Evolutionary conservation across 2,113 vertebrate genomes (phyloP), one percentile per base, ranked within the genome.

Genomic region (Rattus rattus): DNA sequence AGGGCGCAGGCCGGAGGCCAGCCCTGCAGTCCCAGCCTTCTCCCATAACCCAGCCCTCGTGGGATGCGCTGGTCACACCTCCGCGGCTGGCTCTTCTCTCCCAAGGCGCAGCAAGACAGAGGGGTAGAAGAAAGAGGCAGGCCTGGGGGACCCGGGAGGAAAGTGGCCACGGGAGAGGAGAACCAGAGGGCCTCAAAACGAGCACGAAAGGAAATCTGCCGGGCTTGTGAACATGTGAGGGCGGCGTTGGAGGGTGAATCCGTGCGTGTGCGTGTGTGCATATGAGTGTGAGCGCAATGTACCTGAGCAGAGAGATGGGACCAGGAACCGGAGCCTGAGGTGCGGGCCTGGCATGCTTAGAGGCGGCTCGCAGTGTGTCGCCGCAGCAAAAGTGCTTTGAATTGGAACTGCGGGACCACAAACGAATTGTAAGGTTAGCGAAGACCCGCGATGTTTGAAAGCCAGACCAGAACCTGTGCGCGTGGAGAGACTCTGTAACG

Each of bases 1-100:
- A 98, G 95, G 95, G 95, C 16, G 43, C 97, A 98, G 96, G 93
- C 94, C 19, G 6, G 96, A 93, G 95, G 97, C 92, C 96, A 95
- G 81, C 91, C 86, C 95, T 19, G 69, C 39, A 43, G 63, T 19
- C 52, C 72, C 70, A 7, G 92, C 65, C 69, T 84, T 54, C 26
- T 69, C 75, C 36, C 75, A 30, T 86, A 54, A 59, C 85, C 36
- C 59, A 6, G 72, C n/a, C 61, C 52, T 85, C 11, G 20, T 92
- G 28, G 33, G 49, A 63, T 77, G 16, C 75, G 3, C 84, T 1
- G 67, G 36, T 73, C 83, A 17, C 49, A 7, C 20, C 86, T 81
- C 52, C 1, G 26, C 30, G 7, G 54, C 36, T n/a, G 24, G 10
- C 36, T 19, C 47, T 63, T 3, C 65, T 85, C n/a, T 73, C 54